Evolutionary conservation across 2,113 vertebrate genomes (phyloP), one percentile per base, ranked within the genome.

Genomic region (Saguinus imperator): DNA sequence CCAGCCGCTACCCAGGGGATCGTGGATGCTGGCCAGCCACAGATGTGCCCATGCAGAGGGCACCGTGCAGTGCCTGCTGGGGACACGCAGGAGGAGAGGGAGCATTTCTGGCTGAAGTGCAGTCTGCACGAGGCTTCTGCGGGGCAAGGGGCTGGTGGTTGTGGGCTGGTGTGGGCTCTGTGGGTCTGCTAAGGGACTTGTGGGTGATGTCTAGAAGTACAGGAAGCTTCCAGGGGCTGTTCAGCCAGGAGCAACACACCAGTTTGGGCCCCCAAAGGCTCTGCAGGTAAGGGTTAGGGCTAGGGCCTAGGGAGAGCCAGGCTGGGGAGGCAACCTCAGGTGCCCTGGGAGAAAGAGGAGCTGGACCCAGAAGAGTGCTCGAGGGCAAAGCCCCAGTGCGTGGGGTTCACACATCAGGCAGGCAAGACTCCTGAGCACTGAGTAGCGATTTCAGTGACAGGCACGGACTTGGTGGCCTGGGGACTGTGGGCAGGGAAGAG

Each of bases 361-460:
- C 20, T 3, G 16, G 2, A 1, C 12, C 16, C 48, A 0, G 1
- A 6, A 1, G n/a, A 18, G 27, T 32, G 27, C 27, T 13, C 2
- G 2, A 32, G 61, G 61, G 61, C 61, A 32, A 27, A 64, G 27
- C n/a, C 35, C 79, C 12, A 0, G 29, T 5, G 83, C 68, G 45
- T 11, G 12, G 35, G 1, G 0, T 23, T 40, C 1, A 27, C 8
- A 0, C 17, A 0, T 5, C 17, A 6, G 61, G 14, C 58, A 5
- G 45, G 21, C 7, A 0, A 16, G 68, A 13, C 64, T 11, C 68
- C 82, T 18, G 6, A 68, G 57, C 25, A 0, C 2, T 23, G 4
- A 0, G 16, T 5, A 23, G 52, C 4, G 37, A 18, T 55, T 73
- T 35, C 0, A 21, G 58, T 40, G 6, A 2, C 17, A 10, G 66